These are phyloP conservation scores for Tachuris rubrigastra DNA, from an alignment of 2,113 vertebrate genomes.

Conservation along the genomic window DNA sequence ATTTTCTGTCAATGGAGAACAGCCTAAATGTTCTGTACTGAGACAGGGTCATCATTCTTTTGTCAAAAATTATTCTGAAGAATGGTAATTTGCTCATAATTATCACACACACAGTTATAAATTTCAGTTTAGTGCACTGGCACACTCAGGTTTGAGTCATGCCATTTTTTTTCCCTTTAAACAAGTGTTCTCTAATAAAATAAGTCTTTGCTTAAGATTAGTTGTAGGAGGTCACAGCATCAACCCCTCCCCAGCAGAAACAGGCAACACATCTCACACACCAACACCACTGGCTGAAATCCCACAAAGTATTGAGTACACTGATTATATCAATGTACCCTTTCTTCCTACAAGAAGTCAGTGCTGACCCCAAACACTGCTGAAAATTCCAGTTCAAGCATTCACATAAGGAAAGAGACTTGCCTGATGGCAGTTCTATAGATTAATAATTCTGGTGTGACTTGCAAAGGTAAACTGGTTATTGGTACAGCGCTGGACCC, in stretches of 20 bases:
- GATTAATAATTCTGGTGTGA: too few species aligned
- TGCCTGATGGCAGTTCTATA: too few species aligned
- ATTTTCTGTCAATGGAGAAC: slow-evolving; percentile 58
- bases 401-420: too few species aligned
- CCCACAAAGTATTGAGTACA: too few species aligned
- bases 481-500: too few species aligned
- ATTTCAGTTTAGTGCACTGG: slow-evolving; percentile 12
- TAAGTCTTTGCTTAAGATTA: neutral
- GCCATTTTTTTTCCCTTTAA: neutral
- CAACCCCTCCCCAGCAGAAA: neutral
- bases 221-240: neutral
- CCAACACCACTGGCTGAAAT: neutral
- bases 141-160: neutral
- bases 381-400: too few species aligned
- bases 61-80: slow-evolving; percentile 53
- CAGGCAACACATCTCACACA: neutral
- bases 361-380: too few species aligned
- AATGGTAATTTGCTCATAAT: slow-evolving; percentile 45
- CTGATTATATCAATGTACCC: too few species aligned
- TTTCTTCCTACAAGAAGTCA: too few species aligned
- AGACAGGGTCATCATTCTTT: slow-evolving; percentile 41
- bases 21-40: slow-evolving; percentile 38
- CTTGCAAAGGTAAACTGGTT: too few species aligned
- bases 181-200: neutral
- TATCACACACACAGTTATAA: slow-evolving; percentile 34